Base-by-base conservation (phyloP, 2,113 vertebrate species). In the Rostratula benghalensis region DNA sequence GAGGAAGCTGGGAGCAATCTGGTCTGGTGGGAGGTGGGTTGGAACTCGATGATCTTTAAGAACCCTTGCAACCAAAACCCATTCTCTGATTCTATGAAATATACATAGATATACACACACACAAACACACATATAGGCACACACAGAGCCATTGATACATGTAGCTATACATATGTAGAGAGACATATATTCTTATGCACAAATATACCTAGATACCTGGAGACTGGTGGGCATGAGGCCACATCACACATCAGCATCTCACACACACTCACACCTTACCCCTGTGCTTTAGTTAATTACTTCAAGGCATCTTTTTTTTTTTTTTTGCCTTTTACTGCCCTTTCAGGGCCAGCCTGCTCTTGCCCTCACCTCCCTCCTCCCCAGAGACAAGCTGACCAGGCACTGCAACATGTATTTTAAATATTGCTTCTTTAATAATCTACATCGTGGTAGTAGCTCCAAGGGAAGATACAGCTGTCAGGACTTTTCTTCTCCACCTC, bases 341-440 rank as follows among this genome's bases (percentile, higher is more conserved):
- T 37, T 37, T 46, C 27, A 57, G 37, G 46, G 10, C 43, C 3
- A 4, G 5, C 45, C 48, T 30, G 28, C 20, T 19, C 33, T 17
- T 3, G 11, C 11, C 8, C 59, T 50, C 63, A 7, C 46, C 20
- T 7, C 19, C 39, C 39, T 39, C 39, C 7, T 41, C 84, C 71
- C 57, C 50, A 3, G 48, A 33, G 8, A 10, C 13, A 60, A 53
- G 27, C 60, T 53, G 37, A 70, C 25, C 35, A 69, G 57, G 56
- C 87, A 87, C 69, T 18, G 22, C 77, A 30, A 7, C 10, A 8
- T 1, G 0, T 35, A 33, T 57, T 94, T 96, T 93, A 97, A 96
- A 96, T 93, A 96, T 90, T 93, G 69, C 90, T 96, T 85, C 80
- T 97, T 96, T 96, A 94, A 96, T 97, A 28, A 64, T 64, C 95